phyloP scores from a whole-genome alignment of 2,113 vertebrate genomes.

The Semnopithecus entellus region DNA sequence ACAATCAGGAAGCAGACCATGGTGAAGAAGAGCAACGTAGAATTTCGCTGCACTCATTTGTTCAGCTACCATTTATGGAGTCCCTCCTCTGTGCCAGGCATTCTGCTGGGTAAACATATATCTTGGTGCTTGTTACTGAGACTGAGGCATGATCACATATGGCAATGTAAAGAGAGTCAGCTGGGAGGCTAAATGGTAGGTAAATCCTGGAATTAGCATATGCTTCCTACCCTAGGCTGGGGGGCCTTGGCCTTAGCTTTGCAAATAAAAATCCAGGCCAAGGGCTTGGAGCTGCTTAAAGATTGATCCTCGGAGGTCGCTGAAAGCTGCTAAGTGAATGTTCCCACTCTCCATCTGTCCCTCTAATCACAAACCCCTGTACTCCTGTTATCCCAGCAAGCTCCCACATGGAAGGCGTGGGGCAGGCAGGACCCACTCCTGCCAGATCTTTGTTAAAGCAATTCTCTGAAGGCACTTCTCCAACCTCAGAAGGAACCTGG shows the following conservation, averaged over 20 bases:
- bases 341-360: neutral
- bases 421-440: neutral
- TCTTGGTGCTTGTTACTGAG: neutral
- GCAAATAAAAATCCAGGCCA: conserved; percentile 22
- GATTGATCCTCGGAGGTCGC: neutral
- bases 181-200: conserved; percentile 33
- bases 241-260: neutral
- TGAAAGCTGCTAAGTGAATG: conserved; percentile 1
- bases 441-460: neutral
- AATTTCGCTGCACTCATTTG: neutral
- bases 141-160: neutral
- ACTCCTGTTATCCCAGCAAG: conserved; percentile 14
- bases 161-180: neutral
- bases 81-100: neutral
- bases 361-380: conserved; percentile 29
- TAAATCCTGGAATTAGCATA: conserved; percentile 37
- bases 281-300: neutral
- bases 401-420: neutral
- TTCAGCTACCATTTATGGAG: neutral
- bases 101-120: neutral
- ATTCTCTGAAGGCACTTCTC: neutral
- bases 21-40: neutral
- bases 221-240: neutral
- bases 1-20: neutral
- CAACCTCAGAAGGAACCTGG: neutral